Base-by-base conservation (phyloP, 2,888 invertebrate species). In the Trissolcus brochymenae region DNA sequence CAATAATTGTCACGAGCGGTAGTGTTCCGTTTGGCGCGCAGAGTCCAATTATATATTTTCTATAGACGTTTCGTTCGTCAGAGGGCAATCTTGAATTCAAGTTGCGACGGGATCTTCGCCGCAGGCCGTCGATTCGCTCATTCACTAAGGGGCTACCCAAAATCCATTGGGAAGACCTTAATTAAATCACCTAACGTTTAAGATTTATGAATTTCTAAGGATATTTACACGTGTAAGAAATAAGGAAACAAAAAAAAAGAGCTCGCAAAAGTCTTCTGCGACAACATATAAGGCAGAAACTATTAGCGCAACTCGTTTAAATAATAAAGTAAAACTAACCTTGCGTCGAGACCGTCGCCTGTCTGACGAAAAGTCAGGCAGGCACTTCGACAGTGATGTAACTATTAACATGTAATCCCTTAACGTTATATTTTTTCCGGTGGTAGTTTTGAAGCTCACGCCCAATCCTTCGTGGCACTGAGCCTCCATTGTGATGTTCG, bases 391-490 rank as follows among this genome's bases (percentile, higher is more conserved):
- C 86, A 86, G 87, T 88, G 88, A 88, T 88, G 87, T 88, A 87
- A 88, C 86, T 88, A 87, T 87, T 87, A 87, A 88, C 84, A 85
- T 85, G 84, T 88, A 88, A 87, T 79, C 84, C 84, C 81, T 87
- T 87, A 87, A 87, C 79, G 84, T 88, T 87, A 87, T 88, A 88
- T 86, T 88, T 87, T 35, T 87, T 85, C 82, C 85, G 87, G 85
- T 85, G 87, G 85, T 86, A 83, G 84, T 80, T 79, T 79, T 57
- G 60, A 46, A 66, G 56, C 68, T 82, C 75, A 71, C 79, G 77
- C 17, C 62, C 79, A 76, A 80, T 78, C 9, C 68, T 62, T 17
- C 50, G 35, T 11, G 60, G 59, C 14, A 41, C 0, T 17, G 49
- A n/a, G 21, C 16, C 43, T 51, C 17, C 7, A 19, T 6, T 19